Evolutionary conservation across 2,888 invertebrate species (phyloP).

Genomic region (Allophyes oxyacanthae): DNA sequence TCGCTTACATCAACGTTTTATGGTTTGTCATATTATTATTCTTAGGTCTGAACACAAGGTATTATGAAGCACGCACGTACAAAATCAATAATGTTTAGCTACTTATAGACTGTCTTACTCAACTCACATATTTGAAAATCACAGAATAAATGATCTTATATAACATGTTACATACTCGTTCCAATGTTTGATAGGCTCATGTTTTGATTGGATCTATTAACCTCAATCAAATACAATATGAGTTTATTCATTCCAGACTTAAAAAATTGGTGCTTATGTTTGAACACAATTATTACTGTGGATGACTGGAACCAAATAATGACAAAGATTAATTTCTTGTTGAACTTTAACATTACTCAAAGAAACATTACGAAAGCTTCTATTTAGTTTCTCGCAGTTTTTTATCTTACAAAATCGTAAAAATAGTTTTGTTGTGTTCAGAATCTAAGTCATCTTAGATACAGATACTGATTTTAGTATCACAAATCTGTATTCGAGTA

Average conservation of each 20-base stretch:
- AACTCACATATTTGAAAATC: slow-evolving; percentile 7
- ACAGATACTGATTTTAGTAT: too few relatives aligned
- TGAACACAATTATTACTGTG: background rate
- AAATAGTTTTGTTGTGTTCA: too few relatives aligned
- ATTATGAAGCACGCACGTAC: slow-evolving; percentile 16
- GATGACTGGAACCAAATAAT: background rate
- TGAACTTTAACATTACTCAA: too few relatives aligned
- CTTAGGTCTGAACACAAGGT: slow-evolving; percentile 1
- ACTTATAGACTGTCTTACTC: slow-evolving; percentile 7
- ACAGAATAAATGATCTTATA: slow-evolving; percentile 8
- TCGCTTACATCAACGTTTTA: background rate
- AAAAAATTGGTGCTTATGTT: too few relatives aligned
- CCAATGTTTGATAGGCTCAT: slow-evolving; percentile 4
- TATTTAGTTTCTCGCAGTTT: too few relatives aligned
- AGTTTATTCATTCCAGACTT: slow-evolving; percentile 22
- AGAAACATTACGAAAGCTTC: too few relatives aligned
- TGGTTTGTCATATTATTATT: slow-evolving; percentile 2
- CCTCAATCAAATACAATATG: slow-evolving; percentile 26
- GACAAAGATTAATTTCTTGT: too few relatives aligned
- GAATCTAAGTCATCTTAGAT: too few relatives aligned
- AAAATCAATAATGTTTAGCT: slow-evolving; percentile 23
- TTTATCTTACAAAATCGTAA: too few relatives aligned
- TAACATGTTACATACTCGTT: slow-evolving; percentile 15
- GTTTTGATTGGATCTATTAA: slow-evolving; percentile 25
- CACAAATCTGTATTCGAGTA: too few relatives aligned